Evolutionary conservation across 1,140 invertebrate genomes (phyloP).

Genomic region (Philotrypesis tridentata): DNA sequence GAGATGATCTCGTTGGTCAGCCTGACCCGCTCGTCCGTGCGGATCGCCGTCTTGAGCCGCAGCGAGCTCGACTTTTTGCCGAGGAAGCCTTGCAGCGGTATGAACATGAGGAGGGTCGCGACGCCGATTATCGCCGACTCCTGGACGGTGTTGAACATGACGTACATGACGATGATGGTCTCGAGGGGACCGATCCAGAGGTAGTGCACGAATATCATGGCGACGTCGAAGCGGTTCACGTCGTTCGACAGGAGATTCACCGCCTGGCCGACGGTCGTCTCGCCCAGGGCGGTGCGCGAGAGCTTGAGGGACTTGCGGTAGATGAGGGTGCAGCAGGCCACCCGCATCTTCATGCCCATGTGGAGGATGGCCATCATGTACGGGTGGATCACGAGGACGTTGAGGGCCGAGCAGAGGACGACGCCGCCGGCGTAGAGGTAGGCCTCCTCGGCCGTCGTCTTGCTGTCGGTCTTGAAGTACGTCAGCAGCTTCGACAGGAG

Average conservation of each 20-base stretch:
- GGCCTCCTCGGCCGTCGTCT: slow-evolving; percentile 74
- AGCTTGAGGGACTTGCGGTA: slow-evolving; percentile 84
- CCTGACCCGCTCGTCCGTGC: slow-evolving; percentile 88
- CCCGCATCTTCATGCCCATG: slow-evolving; percentile 83
- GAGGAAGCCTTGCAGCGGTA: slow-evolving; percentile 87
- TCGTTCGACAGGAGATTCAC: slow-evolving; percentile 93
- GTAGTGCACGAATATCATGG: slow-evolving; percentile 80
- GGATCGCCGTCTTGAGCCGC: slow-evolving; percentile 76
- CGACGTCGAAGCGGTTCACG: slow-evolving; percentile 81
- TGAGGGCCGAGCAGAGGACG: slow-evolving; percentile 77
- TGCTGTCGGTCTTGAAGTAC: slow-evolving; percentile 73
- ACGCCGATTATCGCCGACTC: slow-evolving; percentile 85
- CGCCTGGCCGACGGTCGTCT: slow-evolving; percentile 88
- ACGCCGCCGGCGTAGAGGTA: slow-evolving; percentile 83
- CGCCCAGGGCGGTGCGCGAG: slow-evolving; percentile 80
- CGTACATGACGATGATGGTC: slow-evolving; percentile 81
- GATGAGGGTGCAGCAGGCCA: slow-evolving; percentile 86
- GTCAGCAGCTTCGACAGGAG: slow-evolving; percentile 80
- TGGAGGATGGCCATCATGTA: slow-evolving; percentile 84
- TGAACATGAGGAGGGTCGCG: slow-evolving; percentile 84
- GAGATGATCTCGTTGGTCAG: slow-evolving; percentile 90
- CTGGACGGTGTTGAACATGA: slow-evolving; percentile 85
- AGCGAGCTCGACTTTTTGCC: slow-evolving; percentile 79
- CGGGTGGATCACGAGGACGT: slow-evolving; percentile 84
- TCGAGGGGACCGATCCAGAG: slow-evolving; percentile 85